Base-by-base conservation (phyloP, 2,797 vertebrate species). In the Dallia pectoralis region DNA sequence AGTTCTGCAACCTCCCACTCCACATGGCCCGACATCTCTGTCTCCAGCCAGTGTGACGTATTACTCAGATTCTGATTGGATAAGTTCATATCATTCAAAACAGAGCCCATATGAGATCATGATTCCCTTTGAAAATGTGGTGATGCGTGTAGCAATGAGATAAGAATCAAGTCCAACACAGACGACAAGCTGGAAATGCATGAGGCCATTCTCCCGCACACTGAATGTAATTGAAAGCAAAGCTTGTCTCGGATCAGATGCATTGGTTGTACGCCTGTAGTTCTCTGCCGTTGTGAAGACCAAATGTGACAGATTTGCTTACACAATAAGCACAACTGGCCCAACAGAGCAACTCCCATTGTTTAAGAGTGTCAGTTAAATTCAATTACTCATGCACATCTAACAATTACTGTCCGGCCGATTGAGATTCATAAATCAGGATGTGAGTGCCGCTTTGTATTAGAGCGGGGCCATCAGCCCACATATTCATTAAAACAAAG, bases 331-430 rank as follows among this genome's bases (percentile, higher is more conserved):
- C 77, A 72, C 65, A 61, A 70, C 74, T 79, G 82, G 87, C 85
- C 82, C 74, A 81, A 70, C 78, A 81, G 83, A 86, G 82, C 84
- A 87, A 89, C 87, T 78, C 36, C 83, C 32, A 86, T 90, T 87
- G 88, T 91, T 90, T 87, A 84, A 83, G 82, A 75, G 77, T 64
- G 79, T 27, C 71, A 32, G 64, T 75, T 77, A 69, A 8, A 75
- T 89, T 89, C 82, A 87, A 86, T 89, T 87, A 90, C 86, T 84
- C 69, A 68, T 59, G 74, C 83, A 76, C 77, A 77, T 79, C 82
- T 85, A 83, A 85, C 85, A 85, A 84, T 83, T 79, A 84, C 62
- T 79, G 81, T 77, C 80, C 84, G 82, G 59, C 76, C 80, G 84
- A 79, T 78, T 76, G 67, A 80, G 80, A 84, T 79, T 82, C 84